Percentiles rank a stretch among this genome's conserved stretches.
Evolutionary conservation across 1,140 invertebrate species (phyloP).

Genomic region (Drosophila navojoa): DNA sequence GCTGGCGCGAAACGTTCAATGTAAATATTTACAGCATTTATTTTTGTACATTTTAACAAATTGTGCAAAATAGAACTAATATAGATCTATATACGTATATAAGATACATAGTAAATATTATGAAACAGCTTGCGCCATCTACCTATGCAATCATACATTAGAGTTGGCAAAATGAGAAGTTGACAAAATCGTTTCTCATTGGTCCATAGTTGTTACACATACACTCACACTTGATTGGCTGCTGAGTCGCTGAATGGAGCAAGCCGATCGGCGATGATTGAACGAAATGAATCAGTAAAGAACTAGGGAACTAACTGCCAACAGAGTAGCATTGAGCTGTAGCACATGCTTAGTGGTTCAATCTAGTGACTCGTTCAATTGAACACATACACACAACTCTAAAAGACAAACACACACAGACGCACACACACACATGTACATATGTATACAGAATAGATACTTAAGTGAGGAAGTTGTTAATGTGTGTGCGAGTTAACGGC

Average conservation of each 20-base stretch:
- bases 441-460: neutral
- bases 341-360: neutral
- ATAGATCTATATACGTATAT: slow-evolving; percentile 26
- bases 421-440: neutral
- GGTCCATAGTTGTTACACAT: no score
- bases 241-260: no score
- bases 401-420: no score
- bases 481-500: slow-evolving; percentile 25
- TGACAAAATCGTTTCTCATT: no score
- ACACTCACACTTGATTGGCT: no score
- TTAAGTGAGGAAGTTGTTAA: slow-evolving; percentile 39
- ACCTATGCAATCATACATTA: no score
- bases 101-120: slow-evolving; percentile 58
- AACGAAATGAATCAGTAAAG: neutral
- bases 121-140: slow-evolving; percentile 45
- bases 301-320: neutral
- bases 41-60: slow-evolving; percentile 69
- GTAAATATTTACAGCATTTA: slow-evolving; percentile 79
- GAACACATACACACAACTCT: neutral
- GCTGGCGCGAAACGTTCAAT: slow-evolving; percentile 51
- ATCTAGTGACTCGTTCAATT: neutral
- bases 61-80: slow-evolving; percentile 28
- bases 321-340: neutral
- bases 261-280: neutral
- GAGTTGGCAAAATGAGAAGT: no score